These are phyloP conservation scores for Cerastis leucographa DNA, from an alignment of 2,888 invertebrate genomes.

Conservation along the genomic window DNA sequence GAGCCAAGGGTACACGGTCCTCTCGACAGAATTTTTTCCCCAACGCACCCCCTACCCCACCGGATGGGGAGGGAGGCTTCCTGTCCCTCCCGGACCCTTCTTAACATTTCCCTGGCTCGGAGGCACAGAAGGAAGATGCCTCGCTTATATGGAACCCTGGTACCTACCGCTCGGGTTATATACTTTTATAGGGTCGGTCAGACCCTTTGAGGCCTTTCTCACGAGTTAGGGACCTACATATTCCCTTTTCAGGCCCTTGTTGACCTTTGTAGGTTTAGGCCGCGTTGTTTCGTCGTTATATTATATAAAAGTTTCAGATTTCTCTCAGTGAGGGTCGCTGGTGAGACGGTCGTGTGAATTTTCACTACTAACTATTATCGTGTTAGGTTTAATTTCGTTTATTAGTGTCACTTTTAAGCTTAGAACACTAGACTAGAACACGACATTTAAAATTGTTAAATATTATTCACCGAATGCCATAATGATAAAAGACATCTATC, in stretches of 20 bases:
- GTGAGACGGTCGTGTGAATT: conserved; percentile 52
- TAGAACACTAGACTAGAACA: not conserved
- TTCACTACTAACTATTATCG: conserved; percentile 48
- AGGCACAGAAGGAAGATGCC: conserved; percentile 89
- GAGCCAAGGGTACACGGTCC: conserved; percentile 88
- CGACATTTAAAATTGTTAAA: not conserved
- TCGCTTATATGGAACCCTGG: conserved; percentile 86
- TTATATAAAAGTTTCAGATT: conserved; percentile 81
- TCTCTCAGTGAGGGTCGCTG: conserved; percentile 67
- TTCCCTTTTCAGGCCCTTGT: conserved; percentile 84
- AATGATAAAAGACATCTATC: not conserved
- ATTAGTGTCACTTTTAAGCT: conserved; percentile 3
- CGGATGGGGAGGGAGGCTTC: conserved; percentile 83
- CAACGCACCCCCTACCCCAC: conserved; percentile 81
- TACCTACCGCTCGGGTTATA: conserved; percentile 86
- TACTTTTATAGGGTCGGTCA: conserved; percentile 89
- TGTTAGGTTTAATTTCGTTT: conserved; percentile 43
- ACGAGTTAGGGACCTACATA: conserved; percentile 87
- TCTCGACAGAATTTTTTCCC: conserved; percentile 88
- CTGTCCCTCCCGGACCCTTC: conserved; percentile 88
- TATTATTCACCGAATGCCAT: not conserved
- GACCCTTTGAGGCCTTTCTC: conserved; percentile 86
- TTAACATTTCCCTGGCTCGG: conserved; percentile 89
- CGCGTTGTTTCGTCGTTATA: conserved; percentile 80
- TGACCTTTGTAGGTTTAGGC: conserved; percentile 85